These are phyloP conservation scores for Pipra filicauda DNA, from an alignment of 2,113 vertebrate species.

Conservation along the genomic window DNA sequence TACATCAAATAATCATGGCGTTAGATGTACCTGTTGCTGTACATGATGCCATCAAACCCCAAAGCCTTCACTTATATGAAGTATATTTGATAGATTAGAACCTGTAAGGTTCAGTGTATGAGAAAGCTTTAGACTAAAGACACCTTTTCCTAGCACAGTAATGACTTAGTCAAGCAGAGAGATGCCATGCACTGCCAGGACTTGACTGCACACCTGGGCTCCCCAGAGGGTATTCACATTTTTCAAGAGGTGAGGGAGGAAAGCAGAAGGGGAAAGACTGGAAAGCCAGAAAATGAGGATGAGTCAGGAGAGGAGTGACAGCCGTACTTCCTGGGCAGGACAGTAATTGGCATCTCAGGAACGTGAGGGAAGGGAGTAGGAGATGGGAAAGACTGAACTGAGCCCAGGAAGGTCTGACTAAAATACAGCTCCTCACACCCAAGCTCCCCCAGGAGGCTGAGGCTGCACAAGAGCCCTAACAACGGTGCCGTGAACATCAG, in stretches of 20 bases:
- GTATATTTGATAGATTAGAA: neutral
- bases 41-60: neutral
- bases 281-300: neutral
- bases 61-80: neutral
- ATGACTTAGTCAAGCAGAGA: neutral
- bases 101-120: neutral
- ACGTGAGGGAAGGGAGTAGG: neutral
- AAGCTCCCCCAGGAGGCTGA: neutral
- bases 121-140: neutral
- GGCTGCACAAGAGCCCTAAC: neutral
- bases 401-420: neutral
- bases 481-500: neutral
- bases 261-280: neutral
- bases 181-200: neutral
- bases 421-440: neutral
- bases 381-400: neutral
- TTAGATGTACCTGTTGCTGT: neutral
- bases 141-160: neutral
- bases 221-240: neutral
- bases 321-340: conserved; percentile 44
- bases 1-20: neutral
- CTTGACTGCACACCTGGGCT: neutral
- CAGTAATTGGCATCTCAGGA: neutral
- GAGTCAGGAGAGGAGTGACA: conserved; percentile 26
- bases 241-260: neutral